Evolutionary conservation across 37 sponge, comb jelly and placozoan genomes (phyloP).

Genomic region (Axinella damicornis): DNA sequence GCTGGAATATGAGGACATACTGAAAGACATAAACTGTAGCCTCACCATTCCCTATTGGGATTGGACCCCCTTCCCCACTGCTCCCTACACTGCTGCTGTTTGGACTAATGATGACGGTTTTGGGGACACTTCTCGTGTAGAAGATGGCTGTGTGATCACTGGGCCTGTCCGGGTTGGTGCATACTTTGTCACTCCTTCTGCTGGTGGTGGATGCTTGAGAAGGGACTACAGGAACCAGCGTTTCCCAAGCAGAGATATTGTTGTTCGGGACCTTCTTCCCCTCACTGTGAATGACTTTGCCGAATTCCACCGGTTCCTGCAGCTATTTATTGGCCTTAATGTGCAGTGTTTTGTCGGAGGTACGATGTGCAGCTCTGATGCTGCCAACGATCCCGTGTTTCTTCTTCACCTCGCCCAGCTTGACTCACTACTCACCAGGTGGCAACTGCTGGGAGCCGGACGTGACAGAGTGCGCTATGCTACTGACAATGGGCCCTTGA

Average conservation of each 20-base stretch:
- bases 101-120: slow-evolving; percentile 68
- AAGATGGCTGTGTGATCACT: slow-evolving; percentile 57
- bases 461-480: slow-evolving; percentile 47
- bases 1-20: slow-evolving; percentile 77
- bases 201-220: slow-evolving; percentile 78
- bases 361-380: slow-evolving; percentile 59
- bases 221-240: slow-evolving; percentile 49
- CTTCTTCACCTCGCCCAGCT: slow-evolving; percentile 63
- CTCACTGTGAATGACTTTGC: slow-evolving; percentile 41
- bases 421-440: slow-evolving; percentile 64
- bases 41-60: slow-evolving; percentile 83
- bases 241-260: slow-evolving; percentile 59
- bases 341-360: slow-evolving; percentile 84
- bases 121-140: slow-evolving; percentile 47
- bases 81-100: slow-evolving; percentile 62
- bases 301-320: slow-evolving; percentile 52
- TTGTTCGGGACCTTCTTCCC: slow-evolving; percentile 61
- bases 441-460: slow-evolving; percentile 53
- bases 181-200: slow-evolving; percentile 50
- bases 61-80: slow-evolving; percentile 63
- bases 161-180: slow-evolving; percentile 63
- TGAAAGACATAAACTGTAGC: slow-evolving; percentile 59
- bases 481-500: slow-evolving; percentile 44
- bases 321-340: slow-evolving; percentile 58
- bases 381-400: slow-evolving; percentile 70